Percentiles rank a stretch among this genome's conserved stretches.
These are phyloP conservation scores for Spodoptera frugiperda DNA, from an alignment of 1,140 invertebrate species.

Conservation along the genomic window DNA sequence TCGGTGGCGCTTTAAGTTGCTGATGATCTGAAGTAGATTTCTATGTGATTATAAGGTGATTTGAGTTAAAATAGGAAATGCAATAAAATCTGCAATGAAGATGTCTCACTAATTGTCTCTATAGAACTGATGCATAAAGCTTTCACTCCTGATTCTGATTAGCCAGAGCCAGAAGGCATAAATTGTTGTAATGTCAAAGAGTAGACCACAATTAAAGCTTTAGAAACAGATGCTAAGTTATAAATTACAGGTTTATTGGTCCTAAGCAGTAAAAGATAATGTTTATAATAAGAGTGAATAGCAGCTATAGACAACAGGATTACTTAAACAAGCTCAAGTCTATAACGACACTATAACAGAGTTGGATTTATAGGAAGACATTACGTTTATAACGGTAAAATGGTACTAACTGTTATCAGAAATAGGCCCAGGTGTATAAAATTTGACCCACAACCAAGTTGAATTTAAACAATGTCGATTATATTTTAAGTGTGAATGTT, in stretches of 20 bases:
- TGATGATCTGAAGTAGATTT: background rate
- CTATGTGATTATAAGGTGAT: background rate
- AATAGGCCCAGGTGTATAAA: background rate
- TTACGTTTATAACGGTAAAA: constrained; percentile 11
- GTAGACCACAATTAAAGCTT: constrained; percentile 7
- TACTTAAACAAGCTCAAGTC: background rate
- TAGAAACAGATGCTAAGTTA: background rate
- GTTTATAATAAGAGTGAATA: background rate
- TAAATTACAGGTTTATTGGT: constrained; percentile 18
- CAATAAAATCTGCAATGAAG: background rate
- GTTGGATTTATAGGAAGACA: constrained; percentile 21
- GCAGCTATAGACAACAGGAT: constrained; percentile 3
- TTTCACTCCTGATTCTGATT: constrained; percentile 3
- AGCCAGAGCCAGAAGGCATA: background rate
- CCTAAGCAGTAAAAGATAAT: constrained; percentile 17
- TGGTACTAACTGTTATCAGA: background rate
- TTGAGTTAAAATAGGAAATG: background rate
- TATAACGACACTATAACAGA: constrained; percentile 27
- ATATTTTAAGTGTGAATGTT: background rate
- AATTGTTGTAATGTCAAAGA: constrained; percentile 20
- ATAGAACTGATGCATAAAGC: background rate
- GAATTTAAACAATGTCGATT: background rate
- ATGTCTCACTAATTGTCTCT: background rate
- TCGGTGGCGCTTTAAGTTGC: background rate
- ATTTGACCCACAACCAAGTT: background rate